Evolutionary conservation across 1,140 invertebrate genomes (phyloP), one percentile per base, ranked within the genome.

Genomic region (Psix sp.): DNA sequence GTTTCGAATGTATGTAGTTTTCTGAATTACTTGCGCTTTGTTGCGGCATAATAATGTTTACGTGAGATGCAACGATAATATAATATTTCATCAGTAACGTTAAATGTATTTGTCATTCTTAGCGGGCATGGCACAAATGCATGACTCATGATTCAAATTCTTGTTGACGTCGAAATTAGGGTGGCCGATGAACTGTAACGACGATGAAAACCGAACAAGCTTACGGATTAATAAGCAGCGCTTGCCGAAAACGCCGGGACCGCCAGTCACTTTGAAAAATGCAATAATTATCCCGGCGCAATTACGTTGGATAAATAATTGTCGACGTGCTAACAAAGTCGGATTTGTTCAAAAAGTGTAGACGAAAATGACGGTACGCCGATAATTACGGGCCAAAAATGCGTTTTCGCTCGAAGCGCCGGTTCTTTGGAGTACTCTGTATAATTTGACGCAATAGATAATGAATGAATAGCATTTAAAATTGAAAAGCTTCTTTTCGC

Each of bases 141-240:
- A 15, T 65, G 70, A 73, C 38, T 73, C 70, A 60, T 62, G 54
- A 60, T 59, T 59, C 54, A 40, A 59, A 66, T 65, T 63, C 60
- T 49, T 39, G 60, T 57, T 54, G 70, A 59, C 45, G 46, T 14
- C 17, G 29, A 66, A 59, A 66, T 73, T 73, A 73, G 70, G 70
- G 70, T 73, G 70, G n/a, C 29, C 54, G 42, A 52, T 73, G 70
- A 66, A 73, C 48, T 66, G 70, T 65, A 59, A 63, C 62, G 42
- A 40, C 35, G 48, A n/a, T 36, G 54, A 66, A 66, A 73, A 66
- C 39, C 14, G 17, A 57, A 56, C 43, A 16, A n/a, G 36, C 36
- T 18, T 18, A 65, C 31, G 54, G 49, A 57, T 49, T 56, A 63
- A 71, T 63, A 51, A 57, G 15, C 59, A 43, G 18, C 15, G 20